phyloP scores from a whole-genome alignment of 2,113 vertebrate species.

The Sylvilagus bachmani region DNA sequence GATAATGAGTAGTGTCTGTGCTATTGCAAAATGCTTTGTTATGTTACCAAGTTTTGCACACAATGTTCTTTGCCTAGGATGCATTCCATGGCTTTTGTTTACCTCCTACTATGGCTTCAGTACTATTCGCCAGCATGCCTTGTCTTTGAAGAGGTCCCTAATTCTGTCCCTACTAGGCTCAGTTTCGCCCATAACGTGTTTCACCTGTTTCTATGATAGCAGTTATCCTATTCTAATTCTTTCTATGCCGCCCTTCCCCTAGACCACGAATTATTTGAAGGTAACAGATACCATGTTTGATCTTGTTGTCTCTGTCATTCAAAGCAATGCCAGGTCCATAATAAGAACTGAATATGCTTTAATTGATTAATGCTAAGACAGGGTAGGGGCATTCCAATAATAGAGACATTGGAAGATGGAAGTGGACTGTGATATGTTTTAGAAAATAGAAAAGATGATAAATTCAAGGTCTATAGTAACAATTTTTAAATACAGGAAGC shows the following conservation, averaged over 20 bases:
- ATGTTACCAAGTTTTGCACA: neutral
- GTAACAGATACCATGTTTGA: neutral
- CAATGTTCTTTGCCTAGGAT: neutral
- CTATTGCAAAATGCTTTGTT: no score
- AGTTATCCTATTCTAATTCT: neutral
- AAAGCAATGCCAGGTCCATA: neutral
- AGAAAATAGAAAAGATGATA: slow-evolving; percentile 37
- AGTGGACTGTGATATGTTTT: neutral
- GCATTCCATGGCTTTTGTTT: neutral
- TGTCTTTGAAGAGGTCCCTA: neutral
- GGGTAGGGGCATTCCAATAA: neutral
- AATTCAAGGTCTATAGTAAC: neutral
- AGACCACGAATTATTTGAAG: neutral
- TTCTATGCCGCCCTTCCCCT: neutral
- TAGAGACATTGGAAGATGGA: neutral
- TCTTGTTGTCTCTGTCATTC: neutral
- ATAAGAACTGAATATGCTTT: neutral
- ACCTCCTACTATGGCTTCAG: neutral
- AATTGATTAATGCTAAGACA: neutral
- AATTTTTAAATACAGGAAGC: neutral
- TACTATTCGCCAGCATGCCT: neutral
- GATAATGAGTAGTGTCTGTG: neutral
- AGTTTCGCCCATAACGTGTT: neutral
- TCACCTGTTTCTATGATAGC: neutral
- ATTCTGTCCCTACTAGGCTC: neutral